Evolutionary conservation across 2,797 vertebrate species (phyloP), one percentile per base, ranked within the genome.

Genomic region (Clarias laeviceps): DNA sequence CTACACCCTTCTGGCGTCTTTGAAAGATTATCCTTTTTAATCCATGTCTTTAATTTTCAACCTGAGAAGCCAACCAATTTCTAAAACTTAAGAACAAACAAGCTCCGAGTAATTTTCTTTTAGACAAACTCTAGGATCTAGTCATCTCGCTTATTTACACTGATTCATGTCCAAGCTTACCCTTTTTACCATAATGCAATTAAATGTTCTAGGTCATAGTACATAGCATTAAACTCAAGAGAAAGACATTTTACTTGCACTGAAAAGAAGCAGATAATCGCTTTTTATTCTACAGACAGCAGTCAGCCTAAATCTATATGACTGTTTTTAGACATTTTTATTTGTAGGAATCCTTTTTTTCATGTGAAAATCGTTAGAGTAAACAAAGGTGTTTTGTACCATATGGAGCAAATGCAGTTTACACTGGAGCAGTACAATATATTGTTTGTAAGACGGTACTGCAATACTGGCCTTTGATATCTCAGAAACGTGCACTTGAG

Each of bases 41-140:
- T 74, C 72, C 32, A 56, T 72, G 74, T 83, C 81, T 72, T 86
- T 83, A 86, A 80, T 86, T 68, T 79, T 86, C 66, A 83, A 86
- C 85, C 57, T 54, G 27, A 57, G 12, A 12, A 40, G 15, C 20
- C 37, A 14, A 34, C 65, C 50, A 22, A 65, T 74, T 68, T 72
- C 34, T 72, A 27, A 62, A 54, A 62, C 5, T 18, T 78, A 77
- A 86, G 70, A 40, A 65, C 34, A 79, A 79, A 79, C 85, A 57
- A 72, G 81, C 17, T 32, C 65, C 29, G 15, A 32, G 11, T 76
- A 15, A 20, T 77, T 57, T 32, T 70, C 57, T 45, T 66, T 34
- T 24, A 82, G 45, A 50, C 12, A 7, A 56, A 34, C 65, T 24
- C 34, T n/a, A 76, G 8, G 45, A n/a, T 40, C 80, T 83, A 17